phyloP scores from a whole-genome alignment of 2,113 vertebrate genomes.

The Platysternon megacephalum region DNA sequence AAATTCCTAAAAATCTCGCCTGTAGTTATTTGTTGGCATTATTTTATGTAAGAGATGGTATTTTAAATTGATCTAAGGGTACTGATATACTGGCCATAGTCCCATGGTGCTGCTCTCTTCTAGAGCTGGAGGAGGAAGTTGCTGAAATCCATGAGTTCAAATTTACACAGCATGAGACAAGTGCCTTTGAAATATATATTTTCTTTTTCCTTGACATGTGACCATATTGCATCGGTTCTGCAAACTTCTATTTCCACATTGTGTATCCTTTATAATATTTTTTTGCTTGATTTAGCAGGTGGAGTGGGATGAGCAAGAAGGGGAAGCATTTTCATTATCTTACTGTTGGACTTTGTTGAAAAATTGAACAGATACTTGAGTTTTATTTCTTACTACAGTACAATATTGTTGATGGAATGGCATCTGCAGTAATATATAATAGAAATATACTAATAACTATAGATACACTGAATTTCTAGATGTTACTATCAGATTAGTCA shows the following conservation, averaged over 20 bases:
- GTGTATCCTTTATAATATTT: background rate
- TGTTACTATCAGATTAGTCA: background rate
- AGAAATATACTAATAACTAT: background rate
- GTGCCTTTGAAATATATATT: background rate
- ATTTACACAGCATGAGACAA: background rate
- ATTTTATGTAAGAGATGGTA: background rate
- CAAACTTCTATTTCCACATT: background rate
- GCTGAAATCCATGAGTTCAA: background rate
- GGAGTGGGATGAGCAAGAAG: background rate
- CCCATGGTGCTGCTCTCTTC: rapidly evolving
- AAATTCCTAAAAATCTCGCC: background rate
- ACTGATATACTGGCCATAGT: background rate
- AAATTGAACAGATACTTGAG: background rate
- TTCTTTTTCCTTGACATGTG: background rate
- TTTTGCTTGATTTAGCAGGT: background rate
- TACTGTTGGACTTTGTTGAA: background rate
- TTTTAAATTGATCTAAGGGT: background rate
- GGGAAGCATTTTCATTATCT: background rate
- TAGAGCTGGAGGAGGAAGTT: background rate
- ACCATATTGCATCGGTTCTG: background rate
- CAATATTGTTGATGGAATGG: background rate
- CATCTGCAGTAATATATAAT: background rate
- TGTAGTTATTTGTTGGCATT: background rate
- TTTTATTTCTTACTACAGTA: background rate
- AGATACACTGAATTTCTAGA: background rate